Evolutionary conservation across 2,888 invertebrate species (phyloP), one percentile per base, ranked within the genome.

Genomic region (Cordilura impudica): DNA sequence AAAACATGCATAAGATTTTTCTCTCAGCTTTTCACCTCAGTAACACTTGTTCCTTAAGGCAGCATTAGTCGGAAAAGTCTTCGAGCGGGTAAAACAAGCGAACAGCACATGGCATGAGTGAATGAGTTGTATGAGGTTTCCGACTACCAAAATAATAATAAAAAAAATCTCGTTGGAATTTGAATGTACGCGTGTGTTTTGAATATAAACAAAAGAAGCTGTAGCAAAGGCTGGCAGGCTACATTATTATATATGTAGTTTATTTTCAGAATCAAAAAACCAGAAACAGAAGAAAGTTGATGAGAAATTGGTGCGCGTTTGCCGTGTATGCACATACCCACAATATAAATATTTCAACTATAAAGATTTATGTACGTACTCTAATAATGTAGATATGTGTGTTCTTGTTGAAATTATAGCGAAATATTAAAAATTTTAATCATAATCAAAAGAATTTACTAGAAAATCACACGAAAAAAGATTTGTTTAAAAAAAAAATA

Each of bases 11-110:
- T 39, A 72, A 72, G 71, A 79, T 72, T 56, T 39, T 31, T 51
- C 56, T 63, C 21, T n/a, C 19, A 67, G 71, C 71, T 75, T 67
- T 75, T 72, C 79, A 79, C 75, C 75, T 79, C 79, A 79, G 79
- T 79, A 79, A 63, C 79, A 79, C 75, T 79, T 79, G 79, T 72
- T 75, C 67, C 31, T 75, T 75, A 72, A 79, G 45, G 53, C 58
- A 31, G 45, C 63, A 63, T 63, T 51, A 75, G 31, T 72, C 56
- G 71, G 54, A 39, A 67, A 65, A 53, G 0, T 53, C 45, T 31
- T 49, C 53, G 71, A 75, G 63, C 71, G 79, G 75, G 47, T 31
- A 66, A 74, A 51, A 31, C 8, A 3, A n/a, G 29, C 29, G 16
- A 58, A 5, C 43, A 47, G 39, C 35, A 35, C 39, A 54, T 60